Evolutionary conservation across 2,797 vertebrate genomes (phyloP).

Genomic region (Arnoldichthys spilopterus): DNA sequence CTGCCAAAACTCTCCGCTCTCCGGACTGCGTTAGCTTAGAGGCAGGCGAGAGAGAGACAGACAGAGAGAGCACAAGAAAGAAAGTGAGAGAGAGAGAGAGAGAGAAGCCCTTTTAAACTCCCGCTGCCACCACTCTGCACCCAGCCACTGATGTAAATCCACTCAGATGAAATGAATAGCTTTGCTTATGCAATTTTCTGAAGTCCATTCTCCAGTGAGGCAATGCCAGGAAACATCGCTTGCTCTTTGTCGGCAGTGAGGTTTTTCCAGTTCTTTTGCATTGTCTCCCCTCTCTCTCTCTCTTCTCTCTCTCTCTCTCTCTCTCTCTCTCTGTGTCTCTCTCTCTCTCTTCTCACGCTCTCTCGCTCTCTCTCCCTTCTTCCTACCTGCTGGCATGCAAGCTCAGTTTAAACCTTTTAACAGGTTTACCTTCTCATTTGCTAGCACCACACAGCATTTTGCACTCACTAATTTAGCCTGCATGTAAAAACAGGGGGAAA

Average conservation of each 20-base stretch:
- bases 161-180: conserved; percentile 59
- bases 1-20: conserved; percentile 40
- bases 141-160: conserved; percentile 57
- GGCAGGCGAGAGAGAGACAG: conserved; percentile 40
- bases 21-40: conserved; percentile 30
- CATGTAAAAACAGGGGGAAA: conserved; percentile 8
- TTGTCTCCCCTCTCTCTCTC: conserved; percentile 36
- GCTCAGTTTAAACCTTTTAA: conserved; percentile 37
- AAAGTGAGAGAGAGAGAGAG: neutral
- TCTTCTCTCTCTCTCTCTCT: conserved; percentile 24
- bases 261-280: conserved; percentile 38
- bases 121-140: conserved; percentile 39
- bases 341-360: neutral
- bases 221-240: conserved; percentile 60
- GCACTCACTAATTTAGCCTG: conserved; percentile 31
- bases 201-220: conserved; percentile 51
- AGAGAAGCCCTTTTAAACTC: conserved; percentile 36
- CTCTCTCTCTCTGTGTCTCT: conserved; percentile 23
- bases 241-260: conserved; percentile 38
- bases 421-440: conserved; percentile 46
- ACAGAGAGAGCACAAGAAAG: neutral
- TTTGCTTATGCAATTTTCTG: conserved; percentile 59
- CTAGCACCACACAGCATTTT: conserved; percentile 37
- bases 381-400: conserved; percentile 39
- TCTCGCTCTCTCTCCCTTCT: conserved; percentile 28